Base-by-base conservation (phyloP, 2,113 vertebrate species). In the Esox niger region DNA sequence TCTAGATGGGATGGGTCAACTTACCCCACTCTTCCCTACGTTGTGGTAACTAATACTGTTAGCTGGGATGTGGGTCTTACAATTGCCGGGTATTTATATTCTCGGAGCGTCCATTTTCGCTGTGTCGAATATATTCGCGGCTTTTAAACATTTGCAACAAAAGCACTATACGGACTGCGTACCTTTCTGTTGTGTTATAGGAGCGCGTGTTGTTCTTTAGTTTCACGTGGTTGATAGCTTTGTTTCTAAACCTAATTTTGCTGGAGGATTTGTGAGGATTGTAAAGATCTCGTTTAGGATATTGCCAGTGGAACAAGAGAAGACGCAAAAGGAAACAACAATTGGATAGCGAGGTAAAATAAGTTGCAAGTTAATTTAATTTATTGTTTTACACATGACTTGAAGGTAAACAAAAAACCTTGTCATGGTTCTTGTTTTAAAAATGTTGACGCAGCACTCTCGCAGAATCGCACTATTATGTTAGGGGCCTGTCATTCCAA, bases 101-200 rank as follows among this genome's bases (percentile, higher is more conserved):
- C 66, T 38, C 35, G 47, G 64, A 55, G 47, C 59, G 57, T 70
- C 68, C 30, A 59, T 62, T 70, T 60, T 70, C 38, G 29, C 59
- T 32, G 43, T 29, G 43, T 29, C 38, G 35, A 35, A 46, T 35
- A 21, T 25, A 64, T 38, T 64, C 33, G 38, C 62, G 6, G 25
- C 62, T 43, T 43, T 64, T 29, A 17, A 17, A 46, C 32, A 10
- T 27, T 26, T 21, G 23, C 33, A 46, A 26, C 15, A 27, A 46
- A 17, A 43, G 21, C 35, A 4, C 38, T 17, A 15, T 1, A 43
- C 17, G 38, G 38, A 43, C 5, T 43, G 13, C 13, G 13, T 23
- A 2, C 26, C 13, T 64, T 35, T 64, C 15, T 47, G 35, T 23
- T 20, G 3, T 13, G 21, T 32, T n/a, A 21, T 2, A 25, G 61